phyloP scores from a whole-genome alignment of 2,888 invertebrate genomes.

The Tetropium fuscum region DNA sequence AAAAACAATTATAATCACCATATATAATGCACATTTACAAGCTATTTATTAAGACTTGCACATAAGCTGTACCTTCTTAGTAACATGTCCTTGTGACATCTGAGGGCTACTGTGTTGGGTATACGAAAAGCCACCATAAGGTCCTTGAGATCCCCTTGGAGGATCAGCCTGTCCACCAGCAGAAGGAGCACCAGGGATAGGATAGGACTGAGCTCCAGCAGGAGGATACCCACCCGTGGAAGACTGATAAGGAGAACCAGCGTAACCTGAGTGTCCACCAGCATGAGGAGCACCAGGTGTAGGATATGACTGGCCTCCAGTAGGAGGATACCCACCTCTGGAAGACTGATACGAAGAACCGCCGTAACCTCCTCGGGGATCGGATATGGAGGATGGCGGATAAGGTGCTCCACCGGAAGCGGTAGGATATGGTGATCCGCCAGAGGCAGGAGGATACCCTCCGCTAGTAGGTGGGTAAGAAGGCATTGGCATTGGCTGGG shows the following conservation, averaged over 20 bases:
- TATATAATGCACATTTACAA: background rate
- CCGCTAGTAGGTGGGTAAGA: slow-evolving; percentile 53
- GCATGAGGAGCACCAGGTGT: too few relatives aligned
- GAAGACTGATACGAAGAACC: slow-evolving; percentile 30
- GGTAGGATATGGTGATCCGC: slow-evolving; percentile 35
- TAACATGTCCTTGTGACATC: slow-evolving; percentile 29
- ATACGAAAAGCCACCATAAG: slow-evolving; percentile 49
- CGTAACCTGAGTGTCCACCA: too few relatives aligned
- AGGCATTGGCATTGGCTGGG: slow-evolving; percentile 65
- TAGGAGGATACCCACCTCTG: slow-evolving; percentile 28
- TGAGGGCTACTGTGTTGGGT: slow-evolving; percentile 35
- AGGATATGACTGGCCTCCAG: slow-evolving; percentile 27
- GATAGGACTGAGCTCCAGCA: slow-evolving; percentile 44
- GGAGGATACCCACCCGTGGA: slow-evolving; percentile 11
- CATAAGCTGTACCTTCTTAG: slow-evolving; percentile 42
- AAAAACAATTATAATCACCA: too few relatives aligned
- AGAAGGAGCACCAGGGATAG: slow-evolving; percentile 62
- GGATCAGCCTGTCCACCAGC: slow-evolving; percentile 36
- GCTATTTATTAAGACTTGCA: slow-evolving; percentile 7
- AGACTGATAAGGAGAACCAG: too few relatives aligned
- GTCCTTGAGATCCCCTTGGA: slow-evolving; percentile 42
- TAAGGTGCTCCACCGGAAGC: slow-evolving; percentile 33
- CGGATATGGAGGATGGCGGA: slow-evolving; percentile 39
- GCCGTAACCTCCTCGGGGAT: slow-evolving; percentile 33
- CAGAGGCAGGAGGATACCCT: slow-evolving; percentile 53